Evolutionary conservation across 1,140 invertebrate species (phyloP), one percentile per base, ranked within the genome.

Genomic region (Pemphigus obesinymphae): DNA sequence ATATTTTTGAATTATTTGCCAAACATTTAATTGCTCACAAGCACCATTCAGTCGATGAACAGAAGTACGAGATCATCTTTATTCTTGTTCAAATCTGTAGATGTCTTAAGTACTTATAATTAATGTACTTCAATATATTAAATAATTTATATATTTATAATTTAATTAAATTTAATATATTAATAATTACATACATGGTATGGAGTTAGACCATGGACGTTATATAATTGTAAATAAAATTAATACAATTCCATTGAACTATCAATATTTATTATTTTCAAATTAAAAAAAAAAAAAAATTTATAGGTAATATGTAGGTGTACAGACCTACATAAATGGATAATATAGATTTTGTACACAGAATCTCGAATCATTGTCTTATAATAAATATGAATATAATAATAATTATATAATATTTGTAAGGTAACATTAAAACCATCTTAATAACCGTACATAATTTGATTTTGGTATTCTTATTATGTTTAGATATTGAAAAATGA

Each of bases 401-500:
- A 45, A 72, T 72, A 45, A 72, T 40, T 23, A 70, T 68, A 40
- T 66, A 40, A 23, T 40, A 68, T 72, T 70, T 50, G 4, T 50
- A 73, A 73, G 70, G 70, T 73, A 73, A 73, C 70, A 31, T 73
- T 31, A 48, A 50, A 73, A 73, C 43, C 43, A 73, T 73, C 17
- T 50, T 73, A 73, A 72, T 72, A 72, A 72, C 23, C 43, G 17
- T 29, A 45, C 1, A 72, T 31, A 48, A 72, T 45, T 72, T 48
- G 68, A 45, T 72, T 68, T 48, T 29, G 23, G 13, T 72, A 48
- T 72, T 72, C 37, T 68, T 68, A 37, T 68, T 23, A 68, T 15
- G n/a, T 26, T 68, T 23, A 68, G 5, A 37, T 70, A 70, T 50
- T 3, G 50, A n/a, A 11, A 15, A 45, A 3, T 45, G 40, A 26